Percentiles rank a stretch among this genome's conserved stretches.
Conservation (phyloP, 2,888 invertebrate genomes). For the Melinopterus prodromus region DNA sequence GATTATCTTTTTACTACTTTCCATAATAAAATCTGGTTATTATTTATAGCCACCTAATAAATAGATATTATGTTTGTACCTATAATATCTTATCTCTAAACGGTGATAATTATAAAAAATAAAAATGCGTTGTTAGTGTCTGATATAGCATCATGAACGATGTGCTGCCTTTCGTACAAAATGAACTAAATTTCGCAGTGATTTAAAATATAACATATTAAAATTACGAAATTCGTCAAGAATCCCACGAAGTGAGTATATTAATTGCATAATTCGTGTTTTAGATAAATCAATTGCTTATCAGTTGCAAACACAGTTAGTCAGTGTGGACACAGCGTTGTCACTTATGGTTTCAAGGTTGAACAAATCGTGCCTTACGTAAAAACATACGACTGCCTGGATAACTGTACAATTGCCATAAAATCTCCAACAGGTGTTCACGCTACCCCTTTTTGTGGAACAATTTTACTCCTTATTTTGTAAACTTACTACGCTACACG, state of each 20-base stretch:
- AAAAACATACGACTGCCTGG: not conserved
- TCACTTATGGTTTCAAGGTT: slow-evolving; percentile 42
- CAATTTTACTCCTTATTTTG: not conserved
- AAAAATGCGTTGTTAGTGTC: no score
- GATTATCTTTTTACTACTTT: no score
- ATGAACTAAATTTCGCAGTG: no score
- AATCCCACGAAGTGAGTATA: not conserved
- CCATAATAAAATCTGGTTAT: no score
- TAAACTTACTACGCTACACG: not conserved
- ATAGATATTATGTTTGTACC: no score
- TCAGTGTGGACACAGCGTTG: slow-evolving; percentile 16
- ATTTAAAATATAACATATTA: no score
- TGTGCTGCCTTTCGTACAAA: no score
- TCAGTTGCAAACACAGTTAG: not conserved
- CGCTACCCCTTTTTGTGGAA: not conserved
- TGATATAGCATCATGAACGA: no score
- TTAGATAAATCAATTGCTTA: not conserved
- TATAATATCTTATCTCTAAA: no score
- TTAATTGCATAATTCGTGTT: not conserved
- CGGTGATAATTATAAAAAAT: no score
- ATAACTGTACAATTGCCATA: slow-evolving; percentile 40
- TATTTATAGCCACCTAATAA: no score
- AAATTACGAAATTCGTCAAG: no score
- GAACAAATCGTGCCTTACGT: slow-evolving; percentile 25
- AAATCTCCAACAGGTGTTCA: slow-evolving; percentile 34